phyloP scores from a whole-genome alignment of 2,113 vertebrate species.

The Trichomycterus rosablanca region DNA sequence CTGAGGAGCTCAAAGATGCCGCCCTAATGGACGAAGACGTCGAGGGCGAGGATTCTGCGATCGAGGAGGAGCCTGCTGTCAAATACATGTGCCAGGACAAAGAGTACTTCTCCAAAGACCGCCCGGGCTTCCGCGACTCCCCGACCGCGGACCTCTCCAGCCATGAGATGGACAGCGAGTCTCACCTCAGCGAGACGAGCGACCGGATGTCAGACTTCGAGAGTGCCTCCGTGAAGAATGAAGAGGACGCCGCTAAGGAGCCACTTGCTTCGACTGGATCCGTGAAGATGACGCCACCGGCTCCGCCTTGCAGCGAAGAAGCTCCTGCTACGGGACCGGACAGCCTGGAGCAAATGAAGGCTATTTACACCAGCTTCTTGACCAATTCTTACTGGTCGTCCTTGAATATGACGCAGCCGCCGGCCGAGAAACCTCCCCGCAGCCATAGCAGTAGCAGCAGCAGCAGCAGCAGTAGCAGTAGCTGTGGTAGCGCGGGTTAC shows the following conservation, averaged over 20 bases:
- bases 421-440: constrained; percentile 79
- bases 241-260: constrained; percentile 87
- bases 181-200: constrained; percentile 94
- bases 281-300: constrained; percentile 48
- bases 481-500: constrained; percentile 90
- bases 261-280: constrained; percentile 55
- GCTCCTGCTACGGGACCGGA: constrained; percentile 70
- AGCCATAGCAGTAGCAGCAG: constrained; percentile 88
- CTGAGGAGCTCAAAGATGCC: constrained; percentile 91
- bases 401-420: constrained; percentile 83
- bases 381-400: constrained; percentile 99
- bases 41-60: constrained; percentile 78
- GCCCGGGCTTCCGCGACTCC: constrained; percentile 84
- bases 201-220: constrained; percentile 97
- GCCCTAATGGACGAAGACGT: constrained; percentile 84
- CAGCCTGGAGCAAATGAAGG: constrained; percentile 98
- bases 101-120: too few species aligned
- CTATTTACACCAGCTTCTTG: constrained; percentile 95
- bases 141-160: constrained; percentile 90
- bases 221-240: constrained; percentile 87
- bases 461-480: constrained; percentile 92
- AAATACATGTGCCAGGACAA: constrained; percentile 88
- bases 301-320: constrained; percentile 69
- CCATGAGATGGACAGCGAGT: constrained; percentile 97
- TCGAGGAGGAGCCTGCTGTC: constrained; percentile 83